Evolutionary conservation across 2,113 vertebrate genomes (phyloP), one percentile per base, ranked within the genome.

Genomic region (Vicugna pacos): DNA sequence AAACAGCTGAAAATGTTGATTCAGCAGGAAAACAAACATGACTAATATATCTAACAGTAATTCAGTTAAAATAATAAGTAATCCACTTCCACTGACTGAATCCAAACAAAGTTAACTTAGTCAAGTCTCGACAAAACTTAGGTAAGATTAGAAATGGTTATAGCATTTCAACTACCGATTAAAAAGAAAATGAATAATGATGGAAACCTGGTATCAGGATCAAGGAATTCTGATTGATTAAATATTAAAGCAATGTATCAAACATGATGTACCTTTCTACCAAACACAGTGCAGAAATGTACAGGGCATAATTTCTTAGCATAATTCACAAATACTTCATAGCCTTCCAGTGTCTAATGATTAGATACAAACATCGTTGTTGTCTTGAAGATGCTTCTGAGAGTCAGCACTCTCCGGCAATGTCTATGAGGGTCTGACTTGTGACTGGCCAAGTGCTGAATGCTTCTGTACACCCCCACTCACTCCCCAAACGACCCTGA

Each of bases 41-140:
- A 80, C 58, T 77, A 83, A 96, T 30, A 60, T 4, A 76, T 64
- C 64, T 93, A 95, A 70, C 58, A 69, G 65, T 90, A 89, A 83
- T n/a, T n/a, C 12, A 58, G 28, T 30, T n/a, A 38, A 6, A 80
- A 64, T 58, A 95, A 95, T 60, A 84, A 95, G 80, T 90, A 96
- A 95, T 90, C 54, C 19, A 30, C 14, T 93, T 84, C 30, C 82
- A 82, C 8, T 62, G 67, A 93, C 4, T n/a, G 28, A 94, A 76
- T 77, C 35, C 60, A 85, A 91, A 94, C 95, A 35, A 88, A 84
- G 50, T 22, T 38, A 79, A 77, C 11, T 38, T 70, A 70, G 75
- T 35, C 54, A 80, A 80, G 76, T 26, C 28, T n/a, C 0, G 8
- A 52, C 30, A 87, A 90, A 79, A 89, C n/a, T n/a, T 42, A 64